Percentiles rank a stretch among this genome's conserved stretches.
Evolutionary conservation across 2,113 vertebrate species (phyloP).

Genomic region (Menidia beryllina): DNA sequence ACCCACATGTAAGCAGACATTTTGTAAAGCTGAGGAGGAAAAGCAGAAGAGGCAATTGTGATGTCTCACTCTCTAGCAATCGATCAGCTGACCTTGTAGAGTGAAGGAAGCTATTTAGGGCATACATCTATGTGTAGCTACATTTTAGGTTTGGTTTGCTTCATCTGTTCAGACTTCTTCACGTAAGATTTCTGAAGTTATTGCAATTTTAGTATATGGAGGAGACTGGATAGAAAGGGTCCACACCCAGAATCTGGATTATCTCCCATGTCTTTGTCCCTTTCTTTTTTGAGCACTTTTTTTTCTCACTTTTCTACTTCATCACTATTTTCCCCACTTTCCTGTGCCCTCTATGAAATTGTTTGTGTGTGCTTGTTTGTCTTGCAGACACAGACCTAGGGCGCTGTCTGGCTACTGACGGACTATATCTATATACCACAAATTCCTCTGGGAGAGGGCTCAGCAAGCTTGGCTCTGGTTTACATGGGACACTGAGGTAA

Average conservation of each 20-base stretch:
- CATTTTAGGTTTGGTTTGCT: constrained; percentile 17
- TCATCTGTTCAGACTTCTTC: neutral
- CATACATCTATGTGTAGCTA: constrained; percentile 1
- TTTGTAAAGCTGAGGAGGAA: constrained; percentile 10
- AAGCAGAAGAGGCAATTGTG: constrained; percentile 12
- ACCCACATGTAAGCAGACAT: neutral
- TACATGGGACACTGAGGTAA: constrained; percentile 97
- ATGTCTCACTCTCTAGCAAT: constrained; percentile 33
- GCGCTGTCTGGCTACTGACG: constrained; percentile 95
- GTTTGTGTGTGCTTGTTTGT: constrained; percentile 18
- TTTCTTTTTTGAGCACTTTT: neutral
- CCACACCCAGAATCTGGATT: neutral
- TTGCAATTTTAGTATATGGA: neutral
- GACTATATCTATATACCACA: constrained; percentile 96
- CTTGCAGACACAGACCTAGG: constrained; percentile 94
- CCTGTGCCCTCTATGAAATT: constrained; percentile 14
- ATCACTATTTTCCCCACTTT: too few relatives aligned
- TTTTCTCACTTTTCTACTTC: too few relatives aligned
- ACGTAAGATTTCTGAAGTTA: neutral
- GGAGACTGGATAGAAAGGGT: constrained; percentile 1
- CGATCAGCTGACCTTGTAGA: constrained; percentile 51
- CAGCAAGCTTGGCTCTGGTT: constrained; percentile 97
- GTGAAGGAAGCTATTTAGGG: constrained; percentile 29
- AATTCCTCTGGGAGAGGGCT: constrained; percentile 97
- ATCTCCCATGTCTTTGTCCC: neutral